Conservation (phyloP, 2,888 invertebrate species). For the Lepeophtheirus nordmannii region DNA sequence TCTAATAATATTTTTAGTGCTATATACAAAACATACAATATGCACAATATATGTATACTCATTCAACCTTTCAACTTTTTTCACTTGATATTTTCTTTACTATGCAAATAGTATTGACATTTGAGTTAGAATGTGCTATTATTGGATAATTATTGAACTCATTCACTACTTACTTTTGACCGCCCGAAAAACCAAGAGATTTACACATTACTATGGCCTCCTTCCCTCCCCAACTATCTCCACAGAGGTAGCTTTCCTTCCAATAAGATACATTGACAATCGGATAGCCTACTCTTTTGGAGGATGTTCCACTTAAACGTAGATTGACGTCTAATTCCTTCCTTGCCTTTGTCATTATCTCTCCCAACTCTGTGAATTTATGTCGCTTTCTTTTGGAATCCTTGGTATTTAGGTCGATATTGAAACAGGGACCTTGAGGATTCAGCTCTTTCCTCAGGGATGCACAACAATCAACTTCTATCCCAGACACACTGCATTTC, state of each 20-base stretch:
- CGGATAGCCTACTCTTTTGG: neutral
- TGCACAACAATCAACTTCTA: neutral
- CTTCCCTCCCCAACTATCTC: neutral
- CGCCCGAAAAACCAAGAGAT: constrained; percentile 16
- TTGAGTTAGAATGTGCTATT: no score
- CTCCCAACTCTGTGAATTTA: neutral
- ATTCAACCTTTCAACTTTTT: no score
- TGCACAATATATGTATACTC: no score
- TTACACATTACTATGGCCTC: constrained; percentile 12
- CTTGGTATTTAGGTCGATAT: neutral
- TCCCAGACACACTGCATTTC: constrained; percentile 5
- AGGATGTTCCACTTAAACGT: neutral
- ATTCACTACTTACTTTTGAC: constrained; percentile 15
- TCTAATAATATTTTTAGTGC: no score
- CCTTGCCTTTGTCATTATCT: neutral
- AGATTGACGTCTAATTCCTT: constrained; percentile 12
- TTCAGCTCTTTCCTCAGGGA: neutral
- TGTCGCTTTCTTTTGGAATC: neutral
- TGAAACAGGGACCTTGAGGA: neutral
- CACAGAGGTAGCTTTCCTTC: constrained; percentile 1
- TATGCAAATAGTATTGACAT: no score
- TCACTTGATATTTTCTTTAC: no score
- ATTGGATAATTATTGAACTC: no score
- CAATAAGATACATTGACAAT: constrained; percentile 8
- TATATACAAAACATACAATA: no score